These are phyloP conservation scores for Chironomus tepperi DNA, from an alignment of 1,140 invertebrate species.

Conservation along the genomic window DNA sequence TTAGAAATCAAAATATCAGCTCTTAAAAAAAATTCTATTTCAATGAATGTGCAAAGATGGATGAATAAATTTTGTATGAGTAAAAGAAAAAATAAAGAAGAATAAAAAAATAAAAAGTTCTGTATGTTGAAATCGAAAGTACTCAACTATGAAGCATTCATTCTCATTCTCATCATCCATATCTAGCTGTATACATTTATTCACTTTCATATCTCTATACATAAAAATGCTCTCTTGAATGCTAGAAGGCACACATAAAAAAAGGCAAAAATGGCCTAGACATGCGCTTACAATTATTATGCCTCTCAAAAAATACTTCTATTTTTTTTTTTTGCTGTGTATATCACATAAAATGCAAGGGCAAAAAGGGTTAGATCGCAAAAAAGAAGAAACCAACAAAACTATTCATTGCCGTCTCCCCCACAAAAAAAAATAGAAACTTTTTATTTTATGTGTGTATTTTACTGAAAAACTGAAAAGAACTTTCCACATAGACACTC, in stretches of 20 bases:
- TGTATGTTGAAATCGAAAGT: neutral
- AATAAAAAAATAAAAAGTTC: neutral
- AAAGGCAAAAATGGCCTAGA: conserved; percentile 16
- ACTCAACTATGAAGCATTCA: neutral
- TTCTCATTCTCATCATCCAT: too few species aligned
- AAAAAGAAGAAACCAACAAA: neutral
- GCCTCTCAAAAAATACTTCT: neutral
- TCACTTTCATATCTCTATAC: conserved; percentile 7
- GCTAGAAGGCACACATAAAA: neutral
- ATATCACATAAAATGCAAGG: conserved; percentile 14
- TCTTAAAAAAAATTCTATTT: neutral
- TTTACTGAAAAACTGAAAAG: neutral
- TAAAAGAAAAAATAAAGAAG: neutral
- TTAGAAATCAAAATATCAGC: too few species aligned
- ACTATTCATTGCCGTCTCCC: neutral
- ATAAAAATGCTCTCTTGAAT: neutral
- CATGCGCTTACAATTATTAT: conserved; percentile 20
- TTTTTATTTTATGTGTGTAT: too few species aligned
- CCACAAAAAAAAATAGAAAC: too few species aligned
- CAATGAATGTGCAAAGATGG: neutral
- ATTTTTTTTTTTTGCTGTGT: neutral
- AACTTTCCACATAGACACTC: neutral
- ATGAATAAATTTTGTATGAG: neutral
- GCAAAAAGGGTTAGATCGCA: neutral
- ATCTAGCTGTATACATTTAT: neutral